Evolutionary conservation across 1,140 invertebrate species (phyloP).

Genomic region (Catajapyx aquilonaris): DNA sequence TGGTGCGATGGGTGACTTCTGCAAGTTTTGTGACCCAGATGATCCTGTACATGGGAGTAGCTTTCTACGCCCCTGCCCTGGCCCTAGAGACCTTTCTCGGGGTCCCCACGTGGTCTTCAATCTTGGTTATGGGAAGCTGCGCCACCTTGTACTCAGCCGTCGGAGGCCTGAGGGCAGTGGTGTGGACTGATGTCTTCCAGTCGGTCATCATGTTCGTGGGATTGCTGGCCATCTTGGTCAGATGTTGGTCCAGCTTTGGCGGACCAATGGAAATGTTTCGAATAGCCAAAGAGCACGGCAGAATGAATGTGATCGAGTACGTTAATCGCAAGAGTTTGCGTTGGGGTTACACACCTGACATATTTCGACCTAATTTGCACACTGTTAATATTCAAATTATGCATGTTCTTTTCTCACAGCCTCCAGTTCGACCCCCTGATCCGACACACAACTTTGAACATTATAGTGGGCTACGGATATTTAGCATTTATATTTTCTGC

Average conservation of each 20-base stretch:
- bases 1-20: no score
- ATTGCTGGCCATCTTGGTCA: slow-evolving; percentile 37
- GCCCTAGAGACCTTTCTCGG: slow-evolving; percentile 10
- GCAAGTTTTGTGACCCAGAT: slow-evolving; percentile 3
- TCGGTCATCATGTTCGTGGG: slow-evolving; percentile 57
- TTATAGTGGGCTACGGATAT: slow-evolving; percentile 25
- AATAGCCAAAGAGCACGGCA: slow-evolving; percentile 27
- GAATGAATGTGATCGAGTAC: slow-evolving; percentile 45
- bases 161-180: slow-evolving; percentile 43
- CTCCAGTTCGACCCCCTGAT: slow-evolving; percentile 22
- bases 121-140: slow-evolving; percentile 10
- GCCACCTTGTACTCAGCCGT: slow-evolving; percentile 11
- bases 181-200: slow-evolving; percentile 71
- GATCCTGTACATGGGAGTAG: slow-evolving; percentile 12
- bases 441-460: slow-evolving; percentile 26
- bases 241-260: slow-evolving; percentile 41
- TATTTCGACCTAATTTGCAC: no score
- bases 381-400: no score
- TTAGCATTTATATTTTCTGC: slow-evolving; percentile 27
- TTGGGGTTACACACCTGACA: no score
- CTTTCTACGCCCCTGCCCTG: slow-evolving; percentile 3
- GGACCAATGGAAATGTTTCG: slow-evolving; percentile 32
- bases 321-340: no score
- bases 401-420: no score
- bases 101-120: slow-evolving; percentile 9